Evolutionary conservation across 2,113 vertebrate genomes (phyloP).

Genomic region (Clarias gariepinus): DNA sequence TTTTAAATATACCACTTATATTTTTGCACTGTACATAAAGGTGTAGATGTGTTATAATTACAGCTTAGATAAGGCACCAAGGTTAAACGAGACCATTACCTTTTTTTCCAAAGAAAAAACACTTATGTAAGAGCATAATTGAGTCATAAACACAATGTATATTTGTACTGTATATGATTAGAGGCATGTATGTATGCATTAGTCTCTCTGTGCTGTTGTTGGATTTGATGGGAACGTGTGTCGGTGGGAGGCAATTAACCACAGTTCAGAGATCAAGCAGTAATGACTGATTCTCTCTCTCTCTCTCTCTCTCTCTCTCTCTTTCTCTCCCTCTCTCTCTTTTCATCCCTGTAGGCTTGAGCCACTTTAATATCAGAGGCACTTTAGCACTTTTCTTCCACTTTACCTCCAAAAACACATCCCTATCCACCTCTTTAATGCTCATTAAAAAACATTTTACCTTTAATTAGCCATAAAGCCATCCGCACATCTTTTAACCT

Average conservation of each 20-base stretch:
- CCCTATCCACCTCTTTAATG: constrained; percentile 6
- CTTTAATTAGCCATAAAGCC: constrained; percentile 8
- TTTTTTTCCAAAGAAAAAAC: constrained; percentile 5
- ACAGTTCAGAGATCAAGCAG: constrained; percentile 1
- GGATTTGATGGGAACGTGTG: neutral
- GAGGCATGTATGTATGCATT: neutral
- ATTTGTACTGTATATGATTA: neutral
- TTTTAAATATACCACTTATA: neutral
- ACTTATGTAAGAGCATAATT: neutral
- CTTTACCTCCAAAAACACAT: constrained; percentile 16
- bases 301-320: constrained; percentile 4
- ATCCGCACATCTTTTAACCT: constrained; percentile 5
- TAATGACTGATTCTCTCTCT: neutral
- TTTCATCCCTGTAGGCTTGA: constrained; percentile 1
- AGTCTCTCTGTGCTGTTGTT: neutral
- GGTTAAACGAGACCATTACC: neutral
- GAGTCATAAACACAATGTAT: neutral
- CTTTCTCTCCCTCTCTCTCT: neutral
- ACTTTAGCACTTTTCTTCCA: neutral
- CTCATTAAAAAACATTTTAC: constrained; percentile 5
- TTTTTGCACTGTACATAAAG: neutral
- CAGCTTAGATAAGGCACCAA: neutral
- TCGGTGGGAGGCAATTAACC: neutral
- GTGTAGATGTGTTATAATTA: constrained; percentile 15
- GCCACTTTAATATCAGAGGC: neutral